Evolutionary conservation across 2,888 invertebrate species (phyloP).

Genomic region (Conistra vaccinii): DNA sequence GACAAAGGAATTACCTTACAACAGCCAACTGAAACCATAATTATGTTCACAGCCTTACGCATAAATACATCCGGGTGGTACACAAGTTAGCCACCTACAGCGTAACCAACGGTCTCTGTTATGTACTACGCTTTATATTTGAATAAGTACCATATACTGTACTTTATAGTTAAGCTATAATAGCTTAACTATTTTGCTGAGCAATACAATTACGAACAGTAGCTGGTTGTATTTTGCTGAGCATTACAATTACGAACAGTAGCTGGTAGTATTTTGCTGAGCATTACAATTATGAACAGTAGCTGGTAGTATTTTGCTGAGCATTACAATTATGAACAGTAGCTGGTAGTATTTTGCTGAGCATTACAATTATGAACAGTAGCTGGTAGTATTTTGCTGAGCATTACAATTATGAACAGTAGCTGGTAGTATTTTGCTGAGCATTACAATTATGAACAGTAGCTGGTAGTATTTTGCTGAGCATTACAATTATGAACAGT

Average conservation of each 20-base stretch:
- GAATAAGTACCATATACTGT: slow-evolving; percentile 34
- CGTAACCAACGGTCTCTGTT: slow-evolving; percentile 52
- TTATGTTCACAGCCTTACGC: slow-evolving; percentile 47
- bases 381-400: too few relatives aligned
- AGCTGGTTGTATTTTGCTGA: slow-evolving; percentile 36
- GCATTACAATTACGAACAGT: slow-evolving; percentile 34
- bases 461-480: too few relatives aligned
- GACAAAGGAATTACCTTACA: not conserved
- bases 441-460: too few relatives aligned
- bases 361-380: too few relatives aligned
- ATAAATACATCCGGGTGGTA: slow-evolving; percentile 64
- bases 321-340: slow-evolving; percentile 34
- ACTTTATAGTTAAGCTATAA: slow-evolving; percentile 44
- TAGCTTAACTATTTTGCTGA: too few relatives aligned
- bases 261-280: slow-evolving; percentile 36
- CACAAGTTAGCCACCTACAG: slow-evolving; percentile 63
- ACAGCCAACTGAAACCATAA: not conserved
- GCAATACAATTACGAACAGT: slow-evolving; percentile 32
- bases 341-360: slow-evolving; percentile 35
- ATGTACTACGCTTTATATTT: slow-evolving; percentile 54
- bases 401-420: too few relatives aligned
- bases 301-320: slow-evolving; percentile 36
- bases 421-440: too few relatives aligned
- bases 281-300: slow-evolving; percentile 34
- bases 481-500: too few relatives aligned